Evolutionary conservation across 2,113 vertebrate species (phyloP).

Genomic region (Leucopsar rothschildi): DNA sequence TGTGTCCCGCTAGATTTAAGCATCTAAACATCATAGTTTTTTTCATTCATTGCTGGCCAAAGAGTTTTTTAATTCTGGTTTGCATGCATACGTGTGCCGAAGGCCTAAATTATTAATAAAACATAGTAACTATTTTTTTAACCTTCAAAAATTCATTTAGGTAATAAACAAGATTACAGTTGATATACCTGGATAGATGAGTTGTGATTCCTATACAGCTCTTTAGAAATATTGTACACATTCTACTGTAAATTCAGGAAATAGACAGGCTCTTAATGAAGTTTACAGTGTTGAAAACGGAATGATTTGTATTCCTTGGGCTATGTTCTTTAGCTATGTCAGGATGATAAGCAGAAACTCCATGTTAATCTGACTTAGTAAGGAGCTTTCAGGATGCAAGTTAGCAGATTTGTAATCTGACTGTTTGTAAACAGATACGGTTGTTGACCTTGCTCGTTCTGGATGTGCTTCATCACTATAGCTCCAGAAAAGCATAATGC

Average conservation of each 20-base stretch:
- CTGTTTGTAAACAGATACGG: conserved; percentile 60
- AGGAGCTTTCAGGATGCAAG: conserved; percentile 58
- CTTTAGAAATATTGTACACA: background rate
- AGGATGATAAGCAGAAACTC: conserved; percentile 28
- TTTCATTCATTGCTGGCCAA: background rate
- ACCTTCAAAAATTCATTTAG: background rate
- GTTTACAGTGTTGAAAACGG: background rate
- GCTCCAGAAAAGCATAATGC: background rate
- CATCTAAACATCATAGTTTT: background rate
- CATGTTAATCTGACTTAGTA: conserved; percentile 38
- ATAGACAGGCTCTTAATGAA: background rate
- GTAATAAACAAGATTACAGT: background rate
- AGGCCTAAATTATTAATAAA: background rate
- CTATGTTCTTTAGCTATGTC: background rate
- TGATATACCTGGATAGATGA: background rate
- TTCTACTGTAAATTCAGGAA: background rate
- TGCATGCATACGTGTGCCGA: background rate
- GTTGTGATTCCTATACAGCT: background rate
- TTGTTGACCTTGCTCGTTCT: conserved; percentile 12
- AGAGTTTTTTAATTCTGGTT: background rate
- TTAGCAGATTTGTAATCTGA: conserved; percentile 52
- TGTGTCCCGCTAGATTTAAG: background rate
- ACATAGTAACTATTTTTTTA: background rate
- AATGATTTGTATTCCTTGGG: background rate
- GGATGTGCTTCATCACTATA: background rate